phyloP scores from a whole-genome alignment of 1,140 invertebrate species.

The Ectropis grisescens region DNA sequence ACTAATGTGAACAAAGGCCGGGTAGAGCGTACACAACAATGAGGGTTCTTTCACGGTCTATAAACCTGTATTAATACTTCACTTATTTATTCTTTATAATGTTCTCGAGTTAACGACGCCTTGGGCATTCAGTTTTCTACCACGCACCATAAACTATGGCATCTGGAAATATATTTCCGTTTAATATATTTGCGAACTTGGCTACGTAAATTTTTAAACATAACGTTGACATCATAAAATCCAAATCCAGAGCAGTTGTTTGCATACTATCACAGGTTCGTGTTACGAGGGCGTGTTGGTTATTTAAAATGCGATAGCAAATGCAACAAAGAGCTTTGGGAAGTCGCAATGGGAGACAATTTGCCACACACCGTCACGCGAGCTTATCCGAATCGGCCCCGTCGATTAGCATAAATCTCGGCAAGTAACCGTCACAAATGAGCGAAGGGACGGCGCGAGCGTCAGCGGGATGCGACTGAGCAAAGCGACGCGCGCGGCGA shows the following conservation, averaged over 20 bases:
- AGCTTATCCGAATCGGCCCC: conserved; percentile 52
- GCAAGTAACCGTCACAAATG: conserved; percentile 64
- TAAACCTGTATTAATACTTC: conserved; percentile 58
- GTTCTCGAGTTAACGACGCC: conserved; percentile 62
- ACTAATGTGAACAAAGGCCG: conserved; percentile 30
- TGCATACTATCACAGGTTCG: too few relatives aligned
- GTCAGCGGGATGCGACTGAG: conserved; percentile 18
- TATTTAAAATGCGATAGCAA: conserved; percentile 25
- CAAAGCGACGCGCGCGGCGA: conserved; percentile 34
- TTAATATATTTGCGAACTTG: conserved; percentile 42
- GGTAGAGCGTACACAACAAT: conserved; percentile 37
- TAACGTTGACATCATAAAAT: too few relatives aligned
- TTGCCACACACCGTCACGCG: conserved; percentile 57
- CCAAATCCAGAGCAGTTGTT: too few relatives aligned
- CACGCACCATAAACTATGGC: conserved; percentile 56
- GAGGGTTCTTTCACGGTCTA: conserved; percentile 54
- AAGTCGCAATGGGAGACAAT: conserved; percentile 49
- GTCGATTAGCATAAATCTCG: conserved; percentile 68
- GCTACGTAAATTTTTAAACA: too few relatives aligned
- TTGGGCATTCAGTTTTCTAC: conserved; percentile 48
- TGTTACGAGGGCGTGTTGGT: too few relatives aligned
- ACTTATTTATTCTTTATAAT: conserved; percentile 64
- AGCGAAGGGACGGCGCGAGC: conserved; percentile 22
- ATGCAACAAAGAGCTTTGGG: conserved; percentile 28
- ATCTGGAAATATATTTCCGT: conserved; percentile 40